Percentiles rank a stretch among this genome's conserved stretches.
Evolutionary conservation across 2,888 invertebrate species (phyloP).

Genomic region (Nephrocerus scutellatus): DNA sequence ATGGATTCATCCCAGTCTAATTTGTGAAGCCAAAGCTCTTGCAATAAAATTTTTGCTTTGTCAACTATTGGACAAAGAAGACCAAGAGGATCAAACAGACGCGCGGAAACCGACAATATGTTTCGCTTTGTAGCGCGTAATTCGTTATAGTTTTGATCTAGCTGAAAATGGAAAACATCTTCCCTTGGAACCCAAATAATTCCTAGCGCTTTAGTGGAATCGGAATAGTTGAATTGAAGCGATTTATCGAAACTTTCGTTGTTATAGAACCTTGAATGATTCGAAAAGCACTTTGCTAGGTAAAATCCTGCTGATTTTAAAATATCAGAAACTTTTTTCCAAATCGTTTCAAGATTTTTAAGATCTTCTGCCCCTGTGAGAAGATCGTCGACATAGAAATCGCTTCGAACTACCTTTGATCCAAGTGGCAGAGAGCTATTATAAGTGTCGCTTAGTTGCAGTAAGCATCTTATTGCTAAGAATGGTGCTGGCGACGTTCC

Average conservation of each 20-base stretch:
- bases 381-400: constrained; percentile 14
- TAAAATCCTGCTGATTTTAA: constrained; percentile 9
- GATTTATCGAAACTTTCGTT: constrained; percentile 3
- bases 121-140: constrained; percentile 11
- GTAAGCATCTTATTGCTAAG: constrained; percentile 1
- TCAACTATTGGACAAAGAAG: constrained; percentile 9
- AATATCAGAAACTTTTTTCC: constrained; percentile 4
- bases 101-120: constrained; percentile 8
- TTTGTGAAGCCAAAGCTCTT: constrained; percentile 9
- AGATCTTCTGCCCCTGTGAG: constrained; percentile 10
- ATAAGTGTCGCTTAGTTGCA: neutral
- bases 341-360: constrained; percentile 5
- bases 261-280: constrained; percentile 9
- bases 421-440: constrained; percentile 1
- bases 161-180: constrained; percentile 4
- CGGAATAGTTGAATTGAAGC: constrained; percentile 9
- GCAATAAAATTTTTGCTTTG: constrained; percentile 10
- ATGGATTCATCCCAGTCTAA: constrained; percentile 13
- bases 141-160: constrained; percentile 6
- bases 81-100: constrained; percentile 12
- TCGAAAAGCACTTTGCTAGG: constrained; percentile 7
- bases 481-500: constrained; percentile 8
- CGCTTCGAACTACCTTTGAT: constrained; percentile 3
- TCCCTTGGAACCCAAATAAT: constrained; percentile 8
- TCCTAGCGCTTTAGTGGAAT: constrained; percentile 6